These are phyloP conservation scores for Asarcornis scutulata DNA, from an alignment of 2,113 vertebrate species.

Conservation along the genomic window DNA sequence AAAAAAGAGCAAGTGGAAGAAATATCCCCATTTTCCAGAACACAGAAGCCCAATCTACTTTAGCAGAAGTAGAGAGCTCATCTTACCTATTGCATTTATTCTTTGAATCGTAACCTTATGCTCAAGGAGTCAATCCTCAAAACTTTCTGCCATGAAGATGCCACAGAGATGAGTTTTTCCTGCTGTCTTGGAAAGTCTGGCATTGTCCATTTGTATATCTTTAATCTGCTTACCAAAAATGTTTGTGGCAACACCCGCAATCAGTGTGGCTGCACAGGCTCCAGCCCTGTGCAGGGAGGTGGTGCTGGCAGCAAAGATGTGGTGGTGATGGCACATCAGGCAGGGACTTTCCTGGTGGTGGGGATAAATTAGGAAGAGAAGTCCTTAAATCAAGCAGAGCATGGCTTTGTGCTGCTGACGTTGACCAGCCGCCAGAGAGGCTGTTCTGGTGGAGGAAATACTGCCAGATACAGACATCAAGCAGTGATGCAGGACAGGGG, in stretches of 20 bases:
- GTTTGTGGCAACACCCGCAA: background rate
- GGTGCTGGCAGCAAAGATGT: background rate
- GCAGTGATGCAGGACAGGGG: background rate
- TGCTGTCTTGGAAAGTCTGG: background rate
- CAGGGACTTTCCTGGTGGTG: background rate
- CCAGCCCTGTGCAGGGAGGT: accelerated
- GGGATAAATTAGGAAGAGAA: background rate
- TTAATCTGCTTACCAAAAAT: background rate
- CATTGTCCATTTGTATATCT: background rate
- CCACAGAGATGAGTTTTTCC: background rate
- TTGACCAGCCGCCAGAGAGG: background rate
- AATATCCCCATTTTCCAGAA: background rate
- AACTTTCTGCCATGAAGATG: background rate
- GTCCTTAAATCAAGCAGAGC: background rate
- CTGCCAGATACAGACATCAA: background rate
- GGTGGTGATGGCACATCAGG: background rate
- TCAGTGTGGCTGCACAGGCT: background rate
- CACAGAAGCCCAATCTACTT: background rate
- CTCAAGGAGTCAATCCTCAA: background rate
- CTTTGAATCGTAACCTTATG: background rate
- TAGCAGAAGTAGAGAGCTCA: background rate
- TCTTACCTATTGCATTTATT: background rate
- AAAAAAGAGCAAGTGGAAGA: background rate
- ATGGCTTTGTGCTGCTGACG: background rate
- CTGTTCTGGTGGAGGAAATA: background rate